phyloP scores from a whole-genome alignment of 2,113 vertebrate species.

The Coptodon rendalli region DNA sequence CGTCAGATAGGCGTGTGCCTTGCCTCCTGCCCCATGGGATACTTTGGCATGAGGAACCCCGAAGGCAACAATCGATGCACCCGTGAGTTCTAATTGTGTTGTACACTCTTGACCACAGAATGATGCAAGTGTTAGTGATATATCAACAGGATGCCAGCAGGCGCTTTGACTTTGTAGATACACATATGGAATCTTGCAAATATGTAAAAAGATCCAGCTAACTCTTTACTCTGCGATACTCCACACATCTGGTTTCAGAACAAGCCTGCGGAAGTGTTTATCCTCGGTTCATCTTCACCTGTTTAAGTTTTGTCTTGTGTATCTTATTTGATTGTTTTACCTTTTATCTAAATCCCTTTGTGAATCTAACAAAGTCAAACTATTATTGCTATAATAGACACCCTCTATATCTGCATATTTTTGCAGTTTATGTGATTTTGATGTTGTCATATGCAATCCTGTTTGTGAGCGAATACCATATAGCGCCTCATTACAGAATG shows the following conservation, averaged over 20 bases:
- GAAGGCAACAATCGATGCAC: conserved; percentile 99
- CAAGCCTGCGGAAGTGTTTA: background rate
- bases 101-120: background rate
- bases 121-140: background rate
- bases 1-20: conserved; percentile 92
- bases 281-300: background rate
- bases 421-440: background rate
- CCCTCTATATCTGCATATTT: background rate
- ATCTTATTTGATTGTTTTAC: background rate
- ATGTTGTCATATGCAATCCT: background rate
- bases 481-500: background rate
- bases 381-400: background rate
- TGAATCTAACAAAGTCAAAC: background rate
- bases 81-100: conserved; percentile 78
- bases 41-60: conserved; percentile 91
- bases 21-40: conserved; percentile 89
- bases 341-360: background rate
- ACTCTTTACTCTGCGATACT: background rate
- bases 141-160: background rate
- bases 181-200: background rate
- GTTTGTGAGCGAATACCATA: background rate
- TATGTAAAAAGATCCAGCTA: background rate
- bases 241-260: background rate
- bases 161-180: background rate
- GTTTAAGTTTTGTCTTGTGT: background rate